Conservation (phyloP, 1,140 invertebrate species). For the Medauroidea extradentata region DNA sequence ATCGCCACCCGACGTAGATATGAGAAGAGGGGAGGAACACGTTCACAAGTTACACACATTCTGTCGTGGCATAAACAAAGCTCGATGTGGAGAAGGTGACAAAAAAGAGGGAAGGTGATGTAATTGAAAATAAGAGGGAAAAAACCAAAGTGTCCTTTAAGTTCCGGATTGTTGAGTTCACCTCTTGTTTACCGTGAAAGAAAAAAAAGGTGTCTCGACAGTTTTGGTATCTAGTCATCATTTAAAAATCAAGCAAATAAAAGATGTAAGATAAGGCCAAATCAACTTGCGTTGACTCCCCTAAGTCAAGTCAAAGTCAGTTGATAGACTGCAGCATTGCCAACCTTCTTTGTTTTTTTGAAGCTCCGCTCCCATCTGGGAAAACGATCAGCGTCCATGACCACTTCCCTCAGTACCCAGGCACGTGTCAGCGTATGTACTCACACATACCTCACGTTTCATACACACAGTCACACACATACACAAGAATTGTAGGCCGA, state of each 20-base stretch:
- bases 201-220: slow-evolving; percentile 14
- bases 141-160: slow-evolving; percentile 24
- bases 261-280: too few species aligned
- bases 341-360: slow-evolving; percentile 13
- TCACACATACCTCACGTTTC: too few species aligned
- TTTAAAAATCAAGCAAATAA: slow-evolving; percentile 1
- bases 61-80: neutral
- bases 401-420: too few species aligned
- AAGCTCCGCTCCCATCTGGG: slow-evolving; percentile 3
- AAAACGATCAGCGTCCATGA: too few species aligned
- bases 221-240: slow-evolving; percentile 21
- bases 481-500: too few species aligned
- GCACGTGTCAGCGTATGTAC: too few species aligned
- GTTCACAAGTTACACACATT: too few species aligned
- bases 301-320: slow-evolving; percentile 1
- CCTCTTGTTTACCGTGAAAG: slow-evolving; percentile 5
- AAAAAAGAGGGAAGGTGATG: slow-evolving; percentile 7
- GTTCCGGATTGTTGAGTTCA: slow-evolving; percentile 18
- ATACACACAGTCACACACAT: too few species aligned
- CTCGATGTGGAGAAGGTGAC: slow-evolving; percentile 12
- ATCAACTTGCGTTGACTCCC: slow-evolving; percentile 1
- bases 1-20: too few species aligned
- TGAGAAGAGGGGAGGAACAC: too few species aligned
- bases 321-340: slow-evolving; percentile 10
- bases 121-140: slow-evolving; percentile 16